These are phyloP conservation scores for Laterallus jamaicensis DNA, from an alignment of 2,113 vertebrate genomes.

Conservation along the genomic window DNA sequence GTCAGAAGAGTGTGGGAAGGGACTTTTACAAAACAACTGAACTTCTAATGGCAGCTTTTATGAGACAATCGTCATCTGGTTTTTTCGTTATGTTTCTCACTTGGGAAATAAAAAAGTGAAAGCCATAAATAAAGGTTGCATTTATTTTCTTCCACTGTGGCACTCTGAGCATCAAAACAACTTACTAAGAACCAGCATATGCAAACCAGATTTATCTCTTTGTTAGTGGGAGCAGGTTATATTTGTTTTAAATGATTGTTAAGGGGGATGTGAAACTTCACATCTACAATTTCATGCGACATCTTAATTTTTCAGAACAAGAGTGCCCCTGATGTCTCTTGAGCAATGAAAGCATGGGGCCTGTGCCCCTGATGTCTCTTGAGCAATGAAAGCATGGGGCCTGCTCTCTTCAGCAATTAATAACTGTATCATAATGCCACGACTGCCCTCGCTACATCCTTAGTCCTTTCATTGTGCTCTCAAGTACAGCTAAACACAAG, in stretches of 20 bases:
- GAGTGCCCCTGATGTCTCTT: conserved; percentile 19
- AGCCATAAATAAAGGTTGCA: conserved; percentile 10
- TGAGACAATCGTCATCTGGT: background rate
- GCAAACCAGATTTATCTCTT: conserved; percentile 42
- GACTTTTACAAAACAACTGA: background rate
- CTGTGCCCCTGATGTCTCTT: background rate
- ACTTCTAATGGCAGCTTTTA: conserved; percentile 30
- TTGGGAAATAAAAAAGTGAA: conserved; percentile 8
- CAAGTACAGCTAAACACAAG: conserved; percentile 52
- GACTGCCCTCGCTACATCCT: conserved; percentile 39
- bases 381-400: conserved; percentile 41
- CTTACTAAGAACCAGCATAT: conserved; percentile 29
- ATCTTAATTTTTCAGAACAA: conserved; percentile 36
- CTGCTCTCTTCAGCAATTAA: conserved; percentile 55
- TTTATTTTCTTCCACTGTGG: conserved; percentile 25
- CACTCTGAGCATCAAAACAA: conserved; percentile 24
- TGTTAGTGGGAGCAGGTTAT: background rate
- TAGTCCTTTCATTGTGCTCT: conserved; percentile 36
- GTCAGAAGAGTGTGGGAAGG: background rate
- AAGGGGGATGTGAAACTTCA: conserved; percentile 31
- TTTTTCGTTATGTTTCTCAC: conserved; percentile 20
- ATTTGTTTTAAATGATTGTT: conserved; percentile 52
- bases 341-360: conserved; percentile 39
- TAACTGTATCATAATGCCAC: conserved; percentile 15
- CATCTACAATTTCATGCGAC: conserved; percentile 8